Evolutionary conservation across 2,113 vertebrate genomes (phyloP), one percentile per base, ranked within the genome.

Genomic region (Enhydra lutris): DNA sequence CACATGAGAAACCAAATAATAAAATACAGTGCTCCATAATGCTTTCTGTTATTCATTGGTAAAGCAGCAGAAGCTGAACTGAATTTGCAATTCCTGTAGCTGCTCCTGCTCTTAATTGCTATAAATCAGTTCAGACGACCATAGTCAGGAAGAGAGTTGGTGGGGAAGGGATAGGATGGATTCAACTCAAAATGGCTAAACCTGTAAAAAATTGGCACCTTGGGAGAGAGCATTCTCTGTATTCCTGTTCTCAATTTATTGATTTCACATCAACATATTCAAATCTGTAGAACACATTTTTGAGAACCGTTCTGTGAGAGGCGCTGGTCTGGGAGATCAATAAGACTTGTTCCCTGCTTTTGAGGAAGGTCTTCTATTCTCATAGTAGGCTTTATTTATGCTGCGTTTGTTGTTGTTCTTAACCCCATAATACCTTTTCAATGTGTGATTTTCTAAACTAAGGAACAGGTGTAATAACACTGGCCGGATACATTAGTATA

Each of bases 11-110:
- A 93, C 29, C 50, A 92, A 57, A 76, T 78, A 93, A 80, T 76
- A 93, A 76, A 91, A 82, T 52, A 57, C 79, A 59, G 79, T 7
- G 6, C 15, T 85, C 47, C 59, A 11, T 65, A 81, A 29, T 94
- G 45, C 76, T 84, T 76, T 95, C 76, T 94, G 34, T 92, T 91
- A 90, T 23, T 95, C 45, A 42, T 93, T 92, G 93, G 52, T 79
- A 94, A 57, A 95, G 55, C 78, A 63, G 59, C 26, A 83, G 84
- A 94, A 80, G 73, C 83, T 85, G 76, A 95, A 59, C 34, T 90
- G 4, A 31, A 39, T 90, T 17, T 92, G 42, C 36, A 91, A 34
- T 94, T 95, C n/a, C 61, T 86, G 67, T 57, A 90, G 45, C 42
- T 93, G 42, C 63, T 79, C 29, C 24, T 71, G 42, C 59, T 45